A percentile compares a stretch with the other conserved stretches of the same genome.
Evolutionary conservation across 2,113 vertebrate species (phyloP).

Genomic region (Amphiprion percula): DNA sequence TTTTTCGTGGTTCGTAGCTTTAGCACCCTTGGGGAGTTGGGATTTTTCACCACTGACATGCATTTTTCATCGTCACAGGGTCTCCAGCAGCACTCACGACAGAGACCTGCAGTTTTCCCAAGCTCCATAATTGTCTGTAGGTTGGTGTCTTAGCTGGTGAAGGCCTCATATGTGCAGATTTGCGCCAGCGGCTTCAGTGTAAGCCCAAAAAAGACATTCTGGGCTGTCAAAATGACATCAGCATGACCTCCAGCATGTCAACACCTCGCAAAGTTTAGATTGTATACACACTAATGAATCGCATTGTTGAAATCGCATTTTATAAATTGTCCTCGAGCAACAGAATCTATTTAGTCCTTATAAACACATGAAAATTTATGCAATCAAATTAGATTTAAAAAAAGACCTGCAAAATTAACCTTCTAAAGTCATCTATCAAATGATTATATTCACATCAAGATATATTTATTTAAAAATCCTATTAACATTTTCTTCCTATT

Average conservation of each 20-base stretch:
- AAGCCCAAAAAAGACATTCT: slow-evolving; percentile 8
- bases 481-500: slow-evolving; percentile 39
- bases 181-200: slow-evolving; percentile 22
- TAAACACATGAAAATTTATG: neutral
- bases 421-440: neutral
- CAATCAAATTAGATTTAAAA: slow-evolving; percentile 22
- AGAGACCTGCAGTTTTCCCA: slow-evolving; percentile 76
- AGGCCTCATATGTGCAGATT: slow-evolving; percentile 66
- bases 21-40: slow-evolving; percentile 48
- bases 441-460: slow-evolving; percentile 9
- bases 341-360: slow-evolving; percentile 28
- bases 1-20: slow-evolving; percentile 70
- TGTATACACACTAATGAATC: slow-evolving; percentile 18
- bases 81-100: slow-evolving; percentile 52
- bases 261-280: slow-evolving; percentile 7
- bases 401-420: neutral
- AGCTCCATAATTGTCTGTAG: slow-evolving; percentile 53
- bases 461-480: slow-evolving; percentile 12
- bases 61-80: slow-evolving; percentile 78
- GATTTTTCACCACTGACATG: slow-evolving; percentile 78
- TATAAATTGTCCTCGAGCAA: neutral
- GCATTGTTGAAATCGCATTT: slow-evolving; percentile 12
- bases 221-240: slow-evolving; percentile 20
- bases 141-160: slow-evolving; percentile 77
- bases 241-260: slow-evolving; percentile 25